These are phyloP conservation scores for Volucella inflata DNA, from an alignment of 2,888 invertebrate genomes.

Conservation along the genomic window DNA sequence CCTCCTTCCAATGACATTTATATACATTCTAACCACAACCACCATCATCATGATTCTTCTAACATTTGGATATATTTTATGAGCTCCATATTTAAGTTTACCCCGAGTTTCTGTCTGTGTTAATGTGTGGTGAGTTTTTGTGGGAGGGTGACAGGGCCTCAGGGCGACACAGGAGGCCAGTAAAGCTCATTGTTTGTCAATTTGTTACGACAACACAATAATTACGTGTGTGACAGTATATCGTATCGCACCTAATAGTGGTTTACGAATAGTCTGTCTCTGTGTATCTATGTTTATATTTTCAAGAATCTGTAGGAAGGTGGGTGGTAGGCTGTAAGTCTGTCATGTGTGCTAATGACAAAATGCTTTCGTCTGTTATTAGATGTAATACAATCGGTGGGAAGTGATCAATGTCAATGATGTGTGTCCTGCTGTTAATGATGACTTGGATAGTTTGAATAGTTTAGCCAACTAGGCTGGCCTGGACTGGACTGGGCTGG, in stretches of 20 bases:
- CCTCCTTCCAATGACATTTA: constrained; percentile 44
- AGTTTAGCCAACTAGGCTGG: not conserved
- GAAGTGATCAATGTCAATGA: constrained; percentile 73
- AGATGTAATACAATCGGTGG: constrained; percentile 67
- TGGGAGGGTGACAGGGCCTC: constrained; percentile 19
- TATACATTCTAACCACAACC: not conserved
- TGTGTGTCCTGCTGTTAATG: constrained; percentile 66
- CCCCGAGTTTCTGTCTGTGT: constrained; percentile 7
- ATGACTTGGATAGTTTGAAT: constrained; percentile 45
- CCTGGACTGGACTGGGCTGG: too few relatives aligned
- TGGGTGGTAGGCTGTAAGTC: not conserved
- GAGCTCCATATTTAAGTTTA: constrained; percentile 43
- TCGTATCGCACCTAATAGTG: constrained; percentile 51
- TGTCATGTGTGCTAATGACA: constrained; percentile 62
- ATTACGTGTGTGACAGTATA: constrained; percentile 71
- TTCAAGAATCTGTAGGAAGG: not conserved
- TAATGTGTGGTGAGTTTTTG: constrained; percentile 12
- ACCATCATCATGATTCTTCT: not conserved
- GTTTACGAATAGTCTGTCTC: constrained; percentile 1
- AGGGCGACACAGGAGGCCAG: constrained; percentile 32
- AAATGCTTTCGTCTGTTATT: constrained; percentile 72
- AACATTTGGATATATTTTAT: constrained; percentile 54
- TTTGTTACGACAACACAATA: constrained; percentile 74
- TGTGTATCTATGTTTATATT: constrained; percentile 3
- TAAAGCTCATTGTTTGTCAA: constrained; percentile 74